Conservation (phyloP, 2,113 vertebrate genomes). For the Mustela nigripes region DNA sequence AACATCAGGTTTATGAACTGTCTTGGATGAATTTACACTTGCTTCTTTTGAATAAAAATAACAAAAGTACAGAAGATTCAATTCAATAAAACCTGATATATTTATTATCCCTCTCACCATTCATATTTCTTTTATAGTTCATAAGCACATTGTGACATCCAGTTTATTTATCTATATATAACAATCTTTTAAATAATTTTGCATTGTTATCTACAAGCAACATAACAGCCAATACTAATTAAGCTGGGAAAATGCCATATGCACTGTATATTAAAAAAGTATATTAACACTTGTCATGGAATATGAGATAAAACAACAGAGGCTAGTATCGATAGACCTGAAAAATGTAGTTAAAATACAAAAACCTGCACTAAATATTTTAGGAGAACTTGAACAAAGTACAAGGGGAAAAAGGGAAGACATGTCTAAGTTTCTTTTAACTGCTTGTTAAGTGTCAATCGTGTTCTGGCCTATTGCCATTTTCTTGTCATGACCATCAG, state of each 20-base stretch:
- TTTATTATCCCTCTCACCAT: background rate
- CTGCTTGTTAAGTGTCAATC: background rate
- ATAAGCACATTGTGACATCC: background rate
- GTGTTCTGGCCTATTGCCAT: background rate
- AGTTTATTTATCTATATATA: background rate
- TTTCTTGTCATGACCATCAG: background rate
- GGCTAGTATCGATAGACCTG: accelerated
- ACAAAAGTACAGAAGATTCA: background rate
- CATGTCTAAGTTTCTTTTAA: background rate
- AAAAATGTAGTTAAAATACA: background rate
- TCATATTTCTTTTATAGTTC: background rate
- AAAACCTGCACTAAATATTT: background rate
- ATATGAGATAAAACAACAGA: background rate
- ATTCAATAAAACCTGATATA: background rate
- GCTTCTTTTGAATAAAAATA: constrained; percentile 45
- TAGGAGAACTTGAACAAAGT: background rate
- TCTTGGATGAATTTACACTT: background rate
- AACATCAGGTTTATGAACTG: background rate
- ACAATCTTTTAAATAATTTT: background rate
- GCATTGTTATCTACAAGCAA: background rate
- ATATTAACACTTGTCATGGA: background rate
- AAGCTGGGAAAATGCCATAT: background rate
- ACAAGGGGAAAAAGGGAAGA: background rate
- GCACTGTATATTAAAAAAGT: background rate
- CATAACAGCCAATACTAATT: background rate